Base-by-base conservation (phyloP, 2,113 vertebrate genomes). In the Cololabis saira region DNA sequence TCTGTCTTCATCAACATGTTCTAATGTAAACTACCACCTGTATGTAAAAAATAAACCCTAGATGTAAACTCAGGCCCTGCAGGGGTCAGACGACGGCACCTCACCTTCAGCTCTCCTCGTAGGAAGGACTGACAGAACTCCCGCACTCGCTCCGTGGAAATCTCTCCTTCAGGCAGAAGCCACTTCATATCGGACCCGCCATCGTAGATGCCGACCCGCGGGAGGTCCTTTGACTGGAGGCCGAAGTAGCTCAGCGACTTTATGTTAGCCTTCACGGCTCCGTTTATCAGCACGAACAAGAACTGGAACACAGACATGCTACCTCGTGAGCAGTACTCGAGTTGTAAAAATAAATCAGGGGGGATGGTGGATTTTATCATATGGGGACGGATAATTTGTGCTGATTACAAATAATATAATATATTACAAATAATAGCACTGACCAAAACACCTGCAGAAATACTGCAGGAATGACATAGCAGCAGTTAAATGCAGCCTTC, bases 271-370 rank as follows among this genome's bases (percentile, higher is more conserved):
- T 92, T 91, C 24, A 90, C 22, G 1, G 81, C 83, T 40, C 91
- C 94, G 19, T 98, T 94, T 66, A 98, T 84, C 78, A 95, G 82
- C 57, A 99, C 89, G 50, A 99, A 98, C 54, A 99, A 92, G 74
- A 97, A 87, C 97, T 99, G 86, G n/a, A 86, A 77, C 3, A 47
- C 21, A 90, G 61, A 53, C 0, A 3, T 51, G 42, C 12, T 14
- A 59, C 24, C 51, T 5, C 10, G 27, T 44, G 6, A 59, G 21
- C 45, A 10, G 52, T n/a, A n/a, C n/a, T n/a, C n/a, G n/a, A n/a
- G n/a, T n/a, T n/a, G n/a, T n/a, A n/a, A n/a, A n/a, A n/a, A n/a
- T n/a, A n/a, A n/a, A n/a, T n/a, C n/a, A n/a, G n/a, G n/a, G n/a
- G n/a, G n/a, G n/a, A n/a, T n/a, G n/a, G n/a, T n/a, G n/a, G n/a